Conservation (phyloP, 2,113 vertebrate genomes). For the Glaucomys volans region DNA sequence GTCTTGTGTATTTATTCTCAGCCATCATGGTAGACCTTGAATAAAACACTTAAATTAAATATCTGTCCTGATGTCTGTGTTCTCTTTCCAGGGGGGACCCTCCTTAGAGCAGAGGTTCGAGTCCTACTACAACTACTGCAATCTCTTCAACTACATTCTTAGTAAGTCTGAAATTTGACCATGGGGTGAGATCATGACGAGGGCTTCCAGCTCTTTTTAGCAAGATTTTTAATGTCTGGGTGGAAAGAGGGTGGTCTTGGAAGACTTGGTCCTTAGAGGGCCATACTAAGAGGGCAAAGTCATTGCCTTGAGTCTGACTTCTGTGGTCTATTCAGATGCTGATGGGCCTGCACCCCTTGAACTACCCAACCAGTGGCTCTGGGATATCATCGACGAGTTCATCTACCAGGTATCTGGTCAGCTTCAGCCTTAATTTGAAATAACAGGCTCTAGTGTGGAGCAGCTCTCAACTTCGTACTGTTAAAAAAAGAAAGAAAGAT, state of each 20-base stretch:
- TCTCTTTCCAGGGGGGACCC: slow-evolving; percentile 93
- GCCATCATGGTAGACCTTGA: neutral
- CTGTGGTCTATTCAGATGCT: slow-evolving; percentile 90
- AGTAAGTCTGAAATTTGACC: slow-evolving; percentile 89
- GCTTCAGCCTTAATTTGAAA: neutral
- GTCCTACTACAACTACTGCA: slow-evolving; percentile 99
- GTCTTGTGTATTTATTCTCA: neutral
- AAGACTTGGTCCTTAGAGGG: neutral
- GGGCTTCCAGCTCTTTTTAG: neutral
- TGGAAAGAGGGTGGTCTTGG: neutral
- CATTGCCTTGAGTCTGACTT: neutral
- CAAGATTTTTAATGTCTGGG: neutral
- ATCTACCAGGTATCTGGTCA: slow-evolving; percentile 94
- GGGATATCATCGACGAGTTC: slow-evolving; percentile 99
- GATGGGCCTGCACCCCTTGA: slow-evolving; percentile 98
- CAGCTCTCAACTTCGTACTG: neutral
- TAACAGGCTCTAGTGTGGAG: neutral
- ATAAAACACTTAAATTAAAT: neutral
- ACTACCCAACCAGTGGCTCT: slow-evolving; percentile 99
- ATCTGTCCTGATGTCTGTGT: neutral
- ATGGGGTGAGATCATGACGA: neutral
- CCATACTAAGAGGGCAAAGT: neutral
- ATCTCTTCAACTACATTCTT: slow-evolving; percentile 99
- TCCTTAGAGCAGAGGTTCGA: slow-evolving; percentile 98
- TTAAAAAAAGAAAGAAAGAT: neutral